A percentile compares a stretch with the other conserved stretches of the same genome.
phyloP scores from a whole-genome alignment of 2,113 vertebrate genomes.

The Heteronetta atricapilla region DNA sequence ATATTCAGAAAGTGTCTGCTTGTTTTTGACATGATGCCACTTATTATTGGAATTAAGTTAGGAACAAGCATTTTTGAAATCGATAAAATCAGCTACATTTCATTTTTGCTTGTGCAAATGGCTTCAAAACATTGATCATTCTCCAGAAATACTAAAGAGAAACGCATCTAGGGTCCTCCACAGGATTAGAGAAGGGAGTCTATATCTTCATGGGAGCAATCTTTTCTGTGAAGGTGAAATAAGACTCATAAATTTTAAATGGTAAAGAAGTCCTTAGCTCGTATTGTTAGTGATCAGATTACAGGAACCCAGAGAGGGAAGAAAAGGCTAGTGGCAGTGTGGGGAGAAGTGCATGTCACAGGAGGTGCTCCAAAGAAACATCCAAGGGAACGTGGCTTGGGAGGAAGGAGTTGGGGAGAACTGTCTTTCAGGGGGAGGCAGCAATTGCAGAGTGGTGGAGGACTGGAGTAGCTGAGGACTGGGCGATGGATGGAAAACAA shows the following conservation, averaged over 20 bases:
- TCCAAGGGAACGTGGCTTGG: not conserved
- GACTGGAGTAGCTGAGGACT: not conserved
- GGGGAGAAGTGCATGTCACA: not conserved
- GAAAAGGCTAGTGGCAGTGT: not conserved
- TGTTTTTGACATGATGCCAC: not conserved
- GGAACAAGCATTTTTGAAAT: not conserved
- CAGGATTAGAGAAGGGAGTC: not conserved
- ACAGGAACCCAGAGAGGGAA: not conserved
- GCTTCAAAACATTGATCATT: not conserved
- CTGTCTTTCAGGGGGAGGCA: fast-evolving
- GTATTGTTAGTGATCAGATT: not conserved
- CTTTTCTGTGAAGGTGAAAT: not conserved
- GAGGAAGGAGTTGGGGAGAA: not conserved
- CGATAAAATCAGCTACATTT: not conserved
- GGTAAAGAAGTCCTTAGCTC: not conserved
- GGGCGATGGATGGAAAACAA: not conserved
- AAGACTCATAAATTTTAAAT: not conserved
- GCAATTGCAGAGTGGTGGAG: not conserved
- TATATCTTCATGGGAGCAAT: not conserved
- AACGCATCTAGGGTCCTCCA: not conserved
- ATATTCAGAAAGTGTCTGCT: not conserved
- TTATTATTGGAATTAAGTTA: not conserved
- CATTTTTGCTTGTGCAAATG: not conserved
- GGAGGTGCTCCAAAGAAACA: not conserved
- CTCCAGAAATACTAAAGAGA: not conserved